Base-by-base conservation (phyloP, 2,113 vertebrate species). In the Chamaetylas fuelleborni region DNA sequence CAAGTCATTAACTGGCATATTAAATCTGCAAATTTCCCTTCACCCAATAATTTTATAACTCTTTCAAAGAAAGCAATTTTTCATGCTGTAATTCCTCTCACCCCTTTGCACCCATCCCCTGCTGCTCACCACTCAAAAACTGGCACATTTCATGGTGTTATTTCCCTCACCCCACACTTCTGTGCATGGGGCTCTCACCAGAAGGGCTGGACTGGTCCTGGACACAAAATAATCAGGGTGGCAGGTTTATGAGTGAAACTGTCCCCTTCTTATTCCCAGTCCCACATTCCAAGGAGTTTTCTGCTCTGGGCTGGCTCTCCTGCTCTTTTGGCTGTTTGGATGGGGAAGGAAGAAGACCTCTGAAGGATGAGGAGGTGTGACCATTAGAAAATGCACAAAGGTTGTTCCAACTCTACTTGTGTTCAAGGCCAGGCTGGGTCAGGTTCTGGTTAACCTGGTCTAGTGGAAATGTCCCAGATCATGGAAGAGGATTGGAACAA, bases 11-110 rank as follows among this genome's bases (percentile, higher is more conserved):
- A 85, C 38, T 43, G 72, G 73, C 31, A 31, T 91, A 91, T 89
- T 80, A 94, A 94, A 95, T 74, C 71, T 80, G 83, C 92, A 88
- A n/a, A 86, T 93, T 92, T 84, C 14, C 61, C 73, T 93, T 93
- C 73, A 72, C 36, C 73, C 81, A 79, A 36, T 94, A 79, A 86
- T 94, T 96, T 81, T 80, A 67, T 53, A 85, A 89, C 87, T 89
- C 83, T 42, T 6, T n/a, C 71, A 79, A 81, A 78, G 42, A 86
- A 88, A 92, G 73, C 22, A 17, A 34, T 64, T 82, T 90, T 88
- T 91, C 64, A 45, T 60, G 12, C 33, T 78, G 1, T 62, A 92
- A 72, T 86, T 95, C 58, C 45, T 58, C 51, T 84, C 56, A 45
- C 50, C 56, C 33, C 24, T 84, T 78, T 89, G 29, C 65, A 34